Percentiles rank a stretch among this genome's conserved stretches.
Evolutionary conservation across 2,113 vertebrate genomes (phyloP).

Genomic region (Dipodomys stephensi): DNA sequence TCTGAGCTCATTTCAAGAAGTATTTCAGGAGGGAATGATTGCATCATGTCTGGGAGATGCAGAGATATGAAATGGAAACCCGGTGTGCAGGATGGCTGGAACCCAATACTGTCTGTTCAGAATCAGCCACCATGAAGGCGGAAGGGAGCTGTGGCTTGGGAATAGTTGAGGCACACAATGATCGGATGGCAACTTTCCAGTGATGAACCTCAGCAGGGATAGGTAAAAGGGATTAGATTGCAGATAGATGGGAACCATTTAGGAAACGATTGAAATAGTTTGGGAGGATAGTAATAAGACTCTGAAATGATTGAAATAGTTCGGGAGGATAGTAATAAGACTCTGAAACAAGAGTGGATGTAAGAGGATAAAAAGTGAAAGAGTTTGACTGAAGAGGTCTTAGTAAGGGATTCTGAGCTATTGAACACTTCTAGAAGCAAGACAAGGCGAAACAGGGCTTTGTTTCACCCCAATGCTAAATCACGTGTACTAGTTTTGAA

Average conservation of each 20-base stretch:
- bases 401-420: not conserved
- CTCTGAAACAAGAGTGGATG: conserved; percentile 3
- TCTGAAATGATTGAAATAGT: conserved; percentile 44
- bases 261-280: conserved; percentile 46
- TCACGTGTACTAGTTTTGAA: not conserved
- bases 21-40: not conserved
- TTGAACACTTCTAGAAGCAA: not conserved
- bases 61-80: not conserved
- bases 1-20: not conserved
- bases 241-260: conserved; percentile 42
- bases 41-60: not conserved
- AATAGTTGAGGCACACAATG: not conserved
- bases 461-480: not conserved
- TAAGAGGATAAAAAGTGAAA: not conserved
- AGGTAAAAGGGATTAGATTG: conserved; percentile 48
- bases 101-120: not conserved
- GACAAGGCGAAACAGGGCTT: not conserved
- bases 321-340: not conserved
- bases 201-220: conserved; percentile 25
- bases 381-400: not conserved
- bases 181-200: not conserved
- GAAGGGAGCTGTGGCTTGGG: not conserved
- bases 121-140: not conserved
- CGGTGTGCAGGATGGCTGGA: not conserved
- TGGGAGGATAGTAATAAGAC: not conserved